Evolutionary conservation across 1,140 invertebrate species (phyloP).

Genomic region (Cardiocondyla obscurior): DNA sequence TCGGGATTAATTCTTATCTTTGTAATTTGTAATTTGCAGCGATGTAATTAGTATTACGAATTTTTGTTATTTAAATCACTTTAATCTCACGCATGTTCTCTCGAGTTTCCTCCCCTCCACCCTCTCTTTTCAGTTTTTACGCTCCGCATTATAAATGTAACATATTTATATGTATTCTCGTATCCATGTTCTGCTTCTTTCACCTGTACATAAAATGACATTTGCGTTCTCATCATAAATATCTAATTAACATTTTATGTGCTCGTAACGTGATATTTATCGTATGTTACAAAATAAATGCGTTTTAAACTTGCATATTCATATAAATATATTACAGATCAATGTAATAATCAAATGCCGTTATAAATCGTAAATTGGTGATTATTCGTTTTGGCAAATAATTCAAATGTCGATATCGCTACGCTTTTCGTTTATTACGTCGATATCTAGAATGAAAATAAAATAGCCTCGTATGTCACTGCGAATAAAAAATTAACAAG

Average conservation of each 20-base stretch:
- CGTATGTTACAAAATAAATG: neutral
- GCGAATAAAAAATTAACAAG: slow-evolving; percentile 5
- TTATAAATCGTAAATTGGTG: neutral
- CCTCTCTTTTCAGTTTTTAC: too few species aligned
- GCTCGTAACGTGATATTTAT: slow-evolving; percentile 9
- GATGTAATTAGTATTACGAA: neutral
- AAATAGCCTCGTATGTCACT: neutral
- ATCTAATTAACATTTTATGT: slow-evolving; percentile 35
- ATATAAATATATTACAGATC: neutral
- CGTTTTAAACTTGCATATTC: neutral
- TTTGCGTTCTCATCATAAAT: neutral
- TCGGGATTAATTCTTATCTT: neutral
- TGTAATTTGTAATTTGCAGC: neutral
- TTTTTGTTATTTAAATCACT: neutral
- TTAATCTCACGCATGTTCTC: neutral
- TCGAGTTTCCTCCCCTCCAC: neutral
- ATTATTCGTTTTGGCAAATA: neutral
- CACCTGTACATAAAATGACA: slow-evolving; percentile 1
- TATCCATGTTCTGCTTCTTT: neutral
- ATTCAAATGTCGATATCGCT: neutral
- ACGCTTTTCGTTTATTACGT: neutral
- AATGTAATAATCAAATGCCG: neutral
- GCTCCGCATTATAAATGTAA: neutral
- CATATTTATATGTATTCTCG: slow-evolving; percentile 5
- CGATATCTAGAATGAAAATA: neutral